Base-by-base conservation (phyloP, 2,888 invertebrate genomes). In the Yponomeuta malinellus region DNA sequence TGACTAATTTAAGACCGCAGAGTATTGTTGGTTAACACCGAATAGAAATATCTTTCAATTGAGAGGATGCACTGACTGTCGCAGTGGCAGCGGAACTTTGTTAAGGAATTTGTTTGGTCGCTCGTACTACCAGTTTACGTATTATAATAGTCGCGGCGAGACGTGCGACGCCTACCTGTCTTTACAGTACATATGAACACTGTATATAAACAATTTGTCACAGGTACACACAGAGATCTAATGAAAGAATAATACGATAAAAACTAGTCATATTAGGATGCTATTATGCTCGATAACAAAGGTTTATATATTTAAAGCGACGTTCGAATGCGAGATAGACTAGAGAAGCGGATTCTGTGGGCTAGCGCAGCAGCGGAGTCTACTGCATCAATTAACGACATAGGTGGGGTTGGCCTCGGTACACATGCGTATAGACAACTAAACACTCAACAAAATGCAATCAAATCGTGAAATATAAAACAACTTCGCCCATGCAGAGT, bases 201-300 rank as follows among this genome's bases (percentile, higher is more conserved):
- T 83, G 86, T 87, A 82, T 85, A 89, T 80, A 89, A 86, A 87
- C 86, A 86, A 89, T 88, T 89, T 87, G 82, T 89, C 87, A 87
- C 91, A 91, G 92, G 92, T 92, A 92, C 92, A 89, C 52, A 90
- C 88, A 91, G 91, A 91, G 92, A 92, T 92, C 92, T 91, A 91
- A 89, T 89, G 88, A 90, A 90, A 90, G 84, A 89, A 90, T 92
- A 91, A 91, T 91, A 90, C 89, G 81, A 86, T 87, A 90, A 83
- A 86, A 88, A 90, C 91, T 91, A 91, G 84, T 84, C 84, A 86
- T 80, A 88, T 84, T 87, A 91, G 90, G 90, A 91, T 90, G 84
- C 85, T 86, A 92, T 92, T 91, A 91, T 92, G 91, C 91, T 86
- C 89, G 87, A 85, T 87, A 87, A 87, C 85, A 84, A 82, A 83